Evolutionary conservation across 2,113 vertebrate genomes (phyloP), one percentile per base, ranked within the genome.

Genomic region (Lathamus discolor): DNA sequence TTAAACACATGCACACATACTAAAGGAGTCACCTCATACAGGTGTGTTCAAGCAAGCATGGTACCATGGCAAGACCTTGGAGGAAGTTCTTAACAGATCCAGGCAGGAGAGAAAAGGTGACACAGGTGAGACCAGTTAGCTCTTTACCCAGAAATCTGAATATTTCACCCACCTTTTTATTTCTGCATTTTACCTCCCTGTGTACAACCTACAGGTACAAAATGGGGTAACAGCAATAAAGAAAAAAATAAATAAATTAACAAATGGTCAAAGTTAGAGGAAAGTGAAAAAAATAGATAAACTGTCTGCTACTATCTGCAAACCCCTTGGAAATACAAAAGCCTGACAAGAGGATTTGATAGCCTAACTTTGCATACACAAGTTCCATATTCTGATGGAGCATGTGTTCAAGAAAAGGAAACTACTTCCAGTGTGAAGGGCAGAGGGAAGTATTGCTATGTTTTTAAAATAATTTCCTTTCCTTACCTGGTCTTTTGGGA

Each of bases 41-140:
- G 25, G 13, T 75, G 31, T 91, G 69, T 85, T 92, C 82, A 87
- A 75, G 62, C 85, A 96, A 85, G 41, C 25, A 49, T 92, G 66
- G 63, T 96, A 93, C 88, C 81, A 59, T 35, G 46, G 43, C 62
- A 44, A 95, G 93, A 84, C 37, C 57, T 78, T 46, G n/a, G 61
- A 96, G 79, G 41, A 96, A 97, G 94, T 64, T 95, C 80, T 57
- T 68, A 44, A 48, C 18, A 54, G 78, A 85, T 88, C 11, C 72
- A 77, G 41, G 75, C 81, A 95, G 83, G 81, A 91, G 49, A 90
- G 72, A 91, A 94, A 93, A 84, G 18, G n/a, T 70, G 59, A 93
- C 64, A 62, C 66, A 88, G n/a, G 37, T 52, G 68, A 96, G n/a
- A 76, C 39, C 68, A 91, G 57, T 29, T 35, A 11, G 0, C 19